phyloP scores from a whole-genome alignment of 2,888 invertebrate species.

The Hyles lineata region DNA sequence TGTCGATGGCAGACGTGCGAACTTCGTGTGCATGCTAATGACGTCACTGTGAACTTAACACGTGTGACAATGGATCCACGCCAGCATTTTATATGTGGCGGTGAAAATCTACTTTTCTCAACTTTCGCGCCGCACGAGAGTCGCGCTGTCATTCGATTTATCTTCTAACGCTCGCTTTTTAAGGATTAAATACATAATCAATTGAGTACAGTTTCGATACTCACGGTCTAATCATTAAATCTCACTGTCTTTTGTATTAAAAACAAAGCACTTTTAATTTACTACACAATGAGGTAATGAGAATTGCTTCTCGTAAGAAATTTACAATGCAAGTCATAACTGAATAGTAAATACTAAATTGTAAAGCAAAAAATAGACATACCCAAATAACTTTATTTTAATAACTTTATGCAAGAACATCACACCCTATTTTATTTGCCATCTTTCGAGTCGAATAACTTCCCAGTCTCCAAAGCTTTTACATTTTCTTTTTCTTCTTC shows the following conservation, averaged over 20 bases:
- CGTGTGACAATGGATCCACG: slow-evolving; percentile 39
- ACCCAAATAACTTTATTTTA: not conserved
- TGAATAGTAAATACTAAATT: not conserved
- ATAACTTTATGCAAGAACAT: not conserved
- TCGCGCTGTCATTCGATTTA: slow-evolving; percentile 23
- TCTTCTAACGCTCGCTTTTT: slow-evolving; percentile 13
- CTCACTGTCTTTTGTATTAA: slow-evolving; percentile 2
- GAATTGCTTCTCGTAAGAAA: not conserved
- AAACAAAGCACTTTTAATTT: slow-evolving; percentile 5
- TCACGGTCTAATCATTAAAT: not conserved
- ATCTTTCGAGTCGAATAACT: slow-evolving; percentile 54
- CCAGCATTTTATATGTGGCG: slow-evolving; percentile 43
- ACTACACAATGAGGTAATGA: not conserved
- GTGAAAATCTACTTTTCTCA: slow-evolving; percentile 51
- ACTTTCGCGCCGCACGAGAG: slow-evolving; percentile 51
- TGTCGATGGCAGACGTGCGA: slow-evolving; percentile 37
- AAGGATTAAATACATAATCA: not conserved
- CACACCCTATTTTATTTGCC: not conserved
- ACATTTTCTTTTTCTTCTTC: slow-evolving; percentile 63
- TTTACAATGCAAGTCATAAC: not conserved
- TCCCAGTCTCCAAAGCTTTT: slow-evolving; percentile 63
- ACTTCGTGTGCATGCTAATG: slow-evolving; percentile 49
- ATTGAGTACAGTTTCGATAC: not conserved
- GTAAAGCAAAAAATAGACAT: not conserved
- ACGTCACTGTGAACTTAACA: slow-evolving; percentile 38